Base-by-base conservation (phyloP, 2,888 invertebrate species). In the Pristionchus japonicus region DNA sequence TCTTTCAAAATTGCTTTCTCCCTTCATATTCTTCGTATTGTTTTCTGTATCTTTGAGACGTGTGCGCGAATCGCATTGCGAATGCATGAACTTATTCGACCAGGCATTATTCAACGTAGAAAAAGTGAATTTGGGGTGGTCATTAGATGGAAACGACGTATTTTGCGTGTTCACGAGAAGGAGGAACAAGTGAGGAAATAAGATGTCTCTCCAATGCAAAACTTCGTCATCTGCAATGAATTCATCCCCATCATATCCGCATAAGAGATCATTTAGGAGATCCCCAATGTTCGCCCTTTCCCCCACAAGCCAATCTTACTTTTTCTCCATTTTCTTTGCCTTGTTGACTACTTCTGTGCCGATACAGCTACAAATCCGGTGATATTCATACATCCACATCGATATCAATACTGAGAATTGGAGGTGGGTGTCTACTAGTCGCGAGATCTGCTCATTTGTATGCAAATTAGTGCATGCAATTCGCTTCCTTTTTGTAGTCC, bases 71-170 rank as follows among this genome's bases (percentile, higher is more conserved):
- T 67, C 6, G n/a, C 57, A 57, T 67, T 34, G 67, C 17, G 27
- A 67, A 34, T 67, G 31, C 67, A 67, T 67, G 34, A 67, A 67
- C 34, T 67, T 34, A 67, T 67, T 67, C 34, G 67, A 67, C 67
- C 34, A 23, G 67, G 27, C 31, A 67, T 67, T 27, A 67, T 67
- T 67, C 67, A 67, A 3, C 57, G 57, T 23, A 23, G 9, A 57
- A 67, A 67, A 67, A 67, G 34, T 67, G 27, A 27, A 34, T n/a
- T 27, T 31, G 67, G n/a, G 34, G 34, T 15, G 67, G 67, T 67
- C 34, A 67, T 34, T 34, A 67, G 52, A 43, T 11, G 57, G 9
- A 20, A 9, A n/a, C 57, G 23, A 57, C 57, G 57, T n/a, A 31
- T 67, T 67, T 67, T 34, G 67, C 67, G 67, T 67, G 67, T 67